A percentile compares a stretch with the other conserved stretches of the same genome.
Evolutionary conservation across 1,140 invertebrate genomes (phyloP).

Genomic region (Hyles vespertilio): DNA sequence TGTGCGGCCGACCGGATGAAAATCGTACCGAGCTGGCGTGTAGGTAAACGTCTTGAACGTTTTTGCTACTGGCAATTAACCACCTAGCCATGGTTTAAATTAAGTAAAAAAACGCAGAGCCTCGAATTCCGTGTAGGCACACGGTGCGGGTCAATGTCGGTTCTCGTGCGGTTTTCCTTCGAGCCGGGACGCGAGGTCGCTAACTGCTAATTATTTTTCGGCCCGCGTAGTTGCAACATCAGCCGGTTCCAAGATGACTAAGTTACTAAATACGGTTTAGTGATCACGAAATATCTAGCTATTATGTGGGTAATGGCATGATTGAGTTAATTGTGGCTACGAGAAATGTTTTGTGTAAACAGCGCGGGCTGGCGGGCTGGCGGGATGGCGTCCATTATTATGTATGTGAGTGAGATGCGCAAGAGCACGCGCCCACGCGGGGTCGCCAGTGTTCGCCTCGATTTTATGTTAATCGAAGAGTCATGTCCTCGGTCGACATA

Average conservation of each 20-base stretch:
- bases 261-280: constrained; percentile 42
- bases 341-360: constrained; percentile 11
- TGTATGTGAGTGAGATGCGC: constrained; percentile 14
- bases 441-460: constrained; percentile 35
- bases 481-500: constrained; percentile 47
- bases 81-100: constrained; percentile 2
- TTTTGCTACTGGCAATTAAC: constrained; percentile 16
- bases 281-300: constrained; percentile 30
- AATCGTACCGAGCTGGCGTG: constrained; percentile 15
- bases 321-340: constrained; percentile 9
- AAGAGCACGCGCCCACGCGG: constrained; percentile 52
- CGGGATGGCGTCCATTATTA: not conserved
- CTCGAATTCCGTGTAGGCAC: constrained; percentile 3
- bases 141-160: constrained; percentile 44
- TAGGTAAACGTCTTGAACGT: constrained; percentile 21
- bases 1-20: constrained; percentile 27
- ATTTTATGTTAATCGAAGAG: constrained; percentile 75
- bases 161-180: constrained; percentile 48
- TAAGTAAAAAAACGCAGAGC: not conserved
- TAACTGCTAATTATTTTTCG: constrained; percentile 66
- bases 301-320: constrained; percentile 17
- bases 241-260: constrained; percentile 34
- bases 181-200: constrained; percentile 37
- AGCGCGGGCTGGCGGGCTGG: too few relatives aligned
- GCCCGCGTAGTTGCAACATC: constrained; percentile 43